phyloP scores from a whole-genome alignment of 2,888 invertebrate species.

The Strigamia crassipes region DNA sequence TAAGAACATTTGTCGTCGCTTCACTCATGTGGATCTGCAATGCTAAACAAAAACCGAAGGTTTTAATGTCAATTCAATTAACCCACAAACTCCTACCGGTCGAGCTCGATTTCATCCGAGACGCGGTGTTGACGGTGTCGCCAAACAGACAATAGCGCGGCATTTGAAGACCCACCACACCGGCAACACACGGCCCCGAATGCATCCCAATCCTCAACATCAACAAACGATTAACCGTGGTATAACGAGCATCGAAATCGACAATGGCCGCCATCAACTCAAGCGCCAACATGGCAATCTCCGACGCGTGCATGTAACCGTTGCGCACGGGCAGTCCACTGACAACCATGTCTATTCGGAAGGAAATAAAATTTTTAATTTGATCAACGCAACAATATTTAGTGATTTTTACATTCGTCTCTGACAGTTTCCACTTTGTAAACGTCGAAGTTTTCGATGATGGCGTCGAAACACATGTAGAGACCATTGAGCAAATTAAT shows the following conservation, averaged over 20 bases:
- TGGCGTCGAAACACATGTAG: conserved; percentile 34
- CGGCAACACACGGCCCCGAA: conserved; percentile 50
- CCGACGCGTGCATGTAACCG: conserved; percentile 43
- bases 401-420: conserved; percentile 48
- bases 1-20: conserved; percentile 7
- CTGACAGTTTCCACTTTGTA: conserved; percentile 48
- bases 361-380: neutral
- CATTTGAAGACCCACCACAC: conserved; percentile 51
- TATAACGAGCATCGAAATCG: conserved; percentile 32
- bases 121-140: conserved; percentile 50
- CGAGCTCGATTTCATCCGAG: conserved; percentile 43
- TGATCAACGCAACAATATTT: too few relatives aligned
- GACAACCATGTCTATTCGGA: conserved; percentile 43
- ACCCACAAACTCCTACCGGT: neutral
- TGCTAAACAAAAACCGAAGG: neutral
- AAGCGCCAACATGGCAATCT: conserved; percentile 45
- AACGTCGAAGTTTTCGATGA: conserved; percentile 45
- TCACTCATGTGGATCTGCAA: conserved; percentile 46
- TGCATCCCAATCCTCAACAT: conserved; percentile 47
- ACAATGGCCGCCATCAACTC: conserved; percentile 43
- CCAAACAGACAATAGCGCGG: conserved; percentile 52
- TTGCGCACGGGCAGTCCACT: conserved; percentile 45
- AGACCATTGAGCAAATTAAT: conserved; percentile 45
- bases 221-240: neutral
- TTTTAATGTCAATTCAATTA: neutral